Conservation (phyloP, 1,140 invertebrate genomes). For the Melipona quadrifasciata region DNA sequence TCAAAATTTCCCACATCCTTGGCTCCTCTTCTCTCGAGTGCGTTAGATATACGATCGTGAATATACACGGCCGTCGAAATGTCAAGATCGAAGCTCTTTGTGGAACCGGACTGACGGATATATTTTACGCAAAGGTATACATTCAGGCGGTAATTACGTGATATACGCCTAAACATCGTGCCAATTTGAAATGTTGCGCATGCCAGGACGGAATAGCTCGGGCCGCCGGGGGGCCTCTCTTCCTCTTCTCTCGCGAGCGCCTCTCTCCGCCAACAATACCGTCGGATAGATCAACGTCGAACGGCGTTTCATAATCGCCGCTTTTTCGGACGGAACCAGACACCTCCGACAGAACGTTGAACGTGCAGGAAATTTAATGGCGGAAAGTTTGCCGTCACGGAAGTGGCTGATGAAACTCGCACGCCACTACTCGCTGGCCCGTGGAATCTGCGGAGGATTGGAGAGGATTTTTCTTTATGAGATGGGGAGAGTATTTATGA, state of each 20-base stretch:
- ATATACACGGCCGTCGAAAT: not conserved
- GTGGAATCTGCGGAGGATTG: not conserved
- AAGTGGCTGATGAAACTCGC: constrained; percentile 7
- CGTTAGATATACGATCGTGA: not conserved
- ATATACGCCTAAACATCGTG: constrained; percentile 27
- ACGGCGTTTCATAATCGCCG: constrained; percentile 14
- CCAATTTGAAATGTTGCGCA: constrained; percentile 38
- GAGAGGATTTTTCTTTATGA: not conserved
- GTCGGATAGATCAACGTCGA: not conserved
- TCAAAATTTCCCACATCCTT: not conserved
- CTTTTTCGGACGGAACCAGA: not conserved
- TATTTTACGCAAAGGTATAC: constrained; percentile 15
- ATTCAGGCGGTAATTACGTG: constrained; percentile 17
- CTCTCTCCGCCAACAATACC: constrained; percentile 11
- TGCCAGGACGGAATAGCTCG: constrained; percentile 16
- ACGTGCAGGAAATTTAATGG: not conserved
- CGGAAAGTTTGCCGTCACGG: not conserved
- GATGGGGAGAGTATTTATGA: not conserved
- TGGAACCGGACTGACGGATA: constrained; percentile 4
- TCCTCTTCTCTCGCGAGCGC: not conserved
- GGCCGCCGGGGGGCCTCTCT: too few relatives aligned
- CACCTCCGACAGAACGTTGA: not conserved
- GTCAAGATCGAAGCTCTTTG: constrained; percentile 4
- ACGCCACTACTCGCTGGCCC: too few relatives aligned
- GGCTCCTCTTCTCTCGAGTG: not conserved